Conservation (phyloP, 2,113 vertebrate genomes). For the Ameiurus melas region DNA sequence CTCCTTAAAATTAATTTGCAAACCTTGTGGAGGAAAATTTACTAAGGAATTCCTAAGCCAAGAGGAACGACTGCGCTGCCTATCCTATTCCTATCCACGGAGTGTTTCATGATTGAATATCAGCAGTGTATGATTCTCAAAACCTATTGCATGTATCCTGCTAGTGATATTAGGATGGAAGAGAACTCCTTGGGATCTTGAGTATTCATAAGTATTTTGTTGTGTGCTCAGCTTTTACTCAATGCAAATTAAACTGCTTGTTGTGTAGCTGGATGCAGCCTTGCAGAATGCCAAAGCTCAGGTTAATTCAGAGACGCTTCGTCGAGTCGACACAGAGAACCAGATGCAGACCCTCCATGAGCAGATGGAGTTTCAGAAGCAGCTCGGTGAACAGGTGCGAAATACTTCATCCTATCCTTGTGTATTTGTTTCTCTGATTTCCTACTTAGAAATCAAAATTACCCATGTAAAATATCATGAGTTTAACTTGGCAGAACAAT, state of each 20-base stretch:
- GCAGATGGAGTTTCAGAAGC: constrained; percentile 77
- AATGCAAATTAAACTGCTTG: neutral
- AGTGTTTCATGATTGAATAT: neutral
- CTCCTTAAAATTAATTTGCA: neutral
- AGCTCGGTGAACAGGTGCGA: constrained; percentile 74
- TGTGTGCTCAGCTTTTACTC: too few relatives aligned
- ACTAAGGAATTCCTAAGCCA: neutral
- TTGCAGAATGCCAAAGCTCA: constrained; percentile 73
- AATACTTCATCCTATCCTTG: too few relatives aligned
- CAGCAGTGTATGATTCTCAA: neutral
- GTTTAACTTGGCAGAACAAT: neutral
- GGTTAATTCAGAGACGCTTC: constrained; percentile 76
- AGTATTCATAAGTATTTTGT: neutral
- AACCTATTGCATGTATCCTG: neutral
- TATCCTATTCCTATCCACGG: too few relatives aligned
- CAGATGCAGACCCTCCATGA: constrained; percentile 76
- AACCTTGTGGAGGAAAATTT: neutral
- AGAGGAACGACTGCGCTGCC: neutral
- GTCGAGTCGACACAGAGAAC: constrained; percentile 78
- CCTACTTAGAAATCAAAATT: neutral
- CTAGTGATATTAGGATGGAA: neutral
- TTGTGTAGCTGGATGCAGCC: constrained; percentile 61
- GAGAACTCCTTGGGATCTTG: too few relatives aligned
- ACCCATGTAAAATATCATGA: neutral
- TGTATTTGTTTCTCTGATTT: neutral